Evolutionary conservation across 2,888 invertebrate genomes (phyloP), one percentile per base, ranked within the genome.

Genomic region (Mesodorylaimus sp.): DNA sequence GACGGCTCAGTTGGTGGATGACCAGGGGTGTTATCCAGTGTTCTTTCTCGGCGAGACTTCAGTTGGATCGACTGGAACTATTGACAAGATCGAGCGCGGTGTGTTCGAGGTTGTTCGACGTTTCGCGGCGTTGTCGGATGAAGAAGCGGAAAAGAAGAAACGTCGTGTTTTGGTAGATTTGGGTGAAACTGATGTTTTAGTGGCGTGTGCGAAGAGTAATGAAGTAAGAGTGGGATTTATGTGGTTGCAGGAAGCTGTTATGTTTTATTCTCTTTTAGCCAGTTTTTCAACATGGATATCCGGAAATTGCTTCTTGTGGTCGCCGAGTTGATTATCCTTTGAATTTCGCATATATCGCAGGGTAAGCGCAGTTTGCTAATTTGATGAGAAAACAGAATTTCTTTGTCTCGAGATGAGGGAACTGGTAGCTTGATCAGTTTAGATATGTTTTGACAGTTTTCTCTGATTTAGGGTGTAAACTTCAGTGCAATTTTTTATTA

Each of bases 251-350:
- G 23, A 5, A 10, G 41, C 41, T 5, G 41, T 13, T 13, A 25
- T 25, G 5, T 7, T 24, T 39, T 7, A 13, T 49, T 37, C 52
- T 53, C 46, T 66, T 70, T 52, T 60, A 76, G 76, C 56, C 73
- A 13, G 54, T 77, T 25, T 62, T 75, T 53, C 71, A 73, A 50
- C 76, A 77, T 62, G 73, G 74, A 45, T 78, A 75, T 60, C 77
- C 78, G 69, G 76, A 77, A 62, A 76, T 78, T 54, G 76, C 77
- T 1, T 74, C 77, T 0, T 78, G 78, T 65, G 77, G 77, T 16
- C 69, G 75, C 49, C 69, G 75, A 13, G 67, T 69, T 3, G 69
- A 72, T 55, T 68, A 71, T 58, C 71, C 75, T 16, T 66, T 73
- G 57, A 72, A 75, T 61, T 76, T 77, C 65, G 76, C 75, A 26